Evolutionary conservation across 30 jellyfish, hydroid and myxozoan species (phyloP).

Genomic region (Chironex yamaguchii): DNA sequence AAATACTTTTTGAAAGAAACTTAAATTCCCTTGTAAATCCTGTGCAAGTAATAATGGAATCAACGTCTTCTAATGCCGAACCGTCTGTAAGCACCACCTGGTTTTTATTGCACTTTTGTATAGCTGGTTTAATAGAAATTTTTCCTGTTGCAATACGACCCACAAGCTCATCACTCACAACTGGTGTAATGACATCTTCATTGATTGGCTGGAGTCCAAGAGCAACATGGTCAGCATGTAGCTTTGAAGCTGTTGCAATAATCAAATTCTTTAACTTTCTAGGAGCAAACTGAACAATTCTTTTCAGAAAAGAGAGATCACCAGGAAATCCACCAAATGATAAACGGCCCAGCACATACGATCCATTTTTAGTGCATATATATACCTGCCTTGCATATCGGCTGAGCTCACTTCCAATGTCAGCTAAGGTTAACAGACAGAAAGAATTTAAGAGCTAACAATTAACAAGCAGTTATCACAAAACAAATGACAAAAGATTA

Average conservation of each 20-base stretch:
- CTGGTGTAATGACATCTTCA: background rate
- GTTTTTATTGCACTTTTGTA: slow-evolving; percentile 5
- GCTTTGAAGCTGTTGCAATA: slow-evolving; percentile 7
- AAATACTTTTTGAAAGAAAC: slow-evolving; percentile 50
- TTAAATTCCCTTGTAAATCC: slow-evolving; percentile 78
- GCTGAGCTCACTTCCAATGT: slow-evolving; percentile 71
- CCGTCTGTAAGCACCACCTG: slow-evolving; percentile 70
- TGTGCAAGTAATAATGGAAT: slow-evolving; percentile 77
- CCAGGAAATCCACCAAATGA: slow-evolving; percentile 58
- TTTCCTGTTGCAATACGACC: slow-evolving; percentile 74
- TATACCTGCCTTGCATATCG: slow-evolving; percentile 63
- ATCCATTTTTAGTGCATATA: slow-evolving; percentile 64
- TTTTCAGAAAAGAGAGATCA: slow-evolving; percentile 36
- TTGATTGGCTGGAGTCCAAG: slow-evolving; percentile 59
- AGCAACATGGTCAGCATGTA: slow-evolving; percentile 20
- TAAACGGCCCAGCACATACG: slow-evolving; percentile 37
- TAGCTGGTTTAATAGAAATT: slow-evolving; percentile 25
- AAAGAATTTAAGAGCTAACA: no score
- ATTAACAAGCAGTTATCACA: no score
- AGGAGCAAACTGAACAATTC: slow-evolving; percentile 19
- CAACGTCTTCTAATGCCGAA: slow-evolving; percentile 44
- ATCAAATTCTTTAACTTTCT: background rate
- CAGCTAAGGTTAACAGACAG: no score
- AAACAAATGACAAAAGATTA: no score
- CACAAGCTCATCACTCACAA: slow-evolving; percentile 69